phyloP scores from a whole-genome alignment of 2,797 vertebrate genomes.

The Capromys pilorides region DNA sequence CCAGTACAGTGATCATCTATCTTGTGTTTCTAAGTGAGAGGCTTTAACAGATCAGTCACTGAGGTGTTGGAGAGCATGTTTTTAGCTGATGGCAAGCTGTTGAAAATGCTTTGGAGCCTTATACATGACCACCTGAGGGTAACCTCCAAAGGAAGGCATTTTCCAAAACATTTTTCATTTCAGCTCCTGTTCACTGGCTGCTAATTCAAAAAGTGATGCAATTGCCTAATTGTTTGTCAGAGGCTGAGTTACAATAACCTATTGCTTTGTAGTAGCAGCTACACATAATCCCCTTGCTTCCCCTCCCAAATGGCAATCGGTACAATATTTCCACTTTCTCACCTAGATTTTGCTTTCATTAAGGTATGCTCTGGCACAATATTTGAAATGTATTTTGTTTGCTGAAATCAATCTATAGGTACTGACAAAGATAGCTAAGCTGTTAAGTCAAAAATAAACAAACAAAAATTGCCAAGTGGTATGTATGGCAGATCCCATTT shows the following conservation, averaged over 20 bases:
- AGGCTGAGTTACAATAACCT: neutral
- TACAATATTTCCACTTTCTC: neutral
- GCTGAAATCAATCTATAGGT: conserved; percentile 46
- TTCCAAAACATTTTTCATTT: conserved; percentile 52
- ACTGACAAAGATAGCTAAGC: conserved; percentile 41
- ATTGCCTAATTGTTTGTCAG: neutral
- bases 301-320: neutral
- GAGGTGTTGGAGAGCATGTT: conserved; percentile 71
- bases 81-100: conserved; percentile 73
- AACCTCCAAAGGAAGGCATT: neutral
- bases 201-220: conserved; percentile 8
- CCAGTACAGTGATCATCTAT: conserved; percentile 71
- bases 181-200: neutral
- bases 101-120: conserved; percentile 42
- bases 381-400: conserved; percentile 21
- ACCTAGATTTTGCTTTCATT: conserved; percentile 45
- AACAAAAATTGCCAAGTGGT: conserved; percentile 63
- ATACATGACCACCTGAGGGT: conserved; percentile 40
- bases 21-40: conserved; percentile 77
- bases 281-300: neutral
- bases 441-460: conserved; percentile 61
- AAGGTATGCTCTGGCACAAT: conserved; percentile 17
- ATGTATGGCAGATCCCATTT: conserved; percentile 63
- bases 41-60: conserved; percentile 66
- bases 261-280: conserved; percentile 13